Evolutionary conservation across 2,797 vertebrate species (phyloP), one percentile per base, ranked within the genome.

Genomic region (Aselliscus stoliczkanus): DNA sequence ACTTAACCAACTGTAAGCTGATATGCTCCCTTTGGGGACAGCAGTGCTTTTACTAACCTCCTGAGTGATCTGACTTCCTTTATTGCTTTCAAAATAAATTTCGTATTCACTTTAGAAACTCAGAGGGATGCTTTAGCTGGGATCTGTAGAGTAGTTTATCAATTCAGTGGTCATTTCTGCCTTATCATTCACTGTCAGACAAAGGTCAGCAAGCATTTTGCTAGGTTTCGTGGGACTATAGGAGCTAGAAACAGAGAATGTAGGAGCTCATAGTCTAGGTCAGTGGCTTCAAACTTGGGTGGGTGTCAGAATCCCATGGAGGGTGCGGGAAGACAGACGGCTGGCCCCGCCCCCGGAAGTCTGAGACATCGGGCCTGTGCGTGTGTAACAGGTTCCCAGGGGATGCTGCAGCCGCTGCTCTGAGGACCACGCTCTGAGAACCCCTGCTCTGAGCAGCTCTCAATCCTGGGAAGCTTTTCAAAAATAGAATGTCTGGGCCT

Each of bases 31-130:
- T 93, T 94, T 60, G 50, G 81, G 70, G n/a, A 58, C 62, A 93
- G 0, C 52, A 50, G 62, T 81, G 44, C 42, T 93, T 92, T 96
- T 93, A 72, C 67, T 93, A 89, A 87, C 76, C n/a, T 88, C 37
- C 18, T 47, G 39, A 93, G 62, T 92, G 85, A 92, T 90, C 52
- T 50, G 39, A 88, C 39, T 88, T 94, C 39, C n/a, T 73, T 87
- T 56, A 50, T 37, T 92, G 65, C 83, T 95, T 95, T 94, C 76
- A 70, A 88, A 95, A 54, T 94, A 89, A 93, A 58, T 81, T 90
- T 95, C 91, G 70, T 87, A 3, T 90, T 93, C 44, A 31, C 34
- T 81, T 72, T 76, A 72, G 76, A 93, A 95, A 70, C 31, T 47
- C 47, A 29, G 50, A 77, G 12, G 73, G 50, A 67, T 94, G 14